phyloP scores from a whole-genome alignment of 2,113 vertebrate genomes.

The Scophthalmus maximus region DNA sequence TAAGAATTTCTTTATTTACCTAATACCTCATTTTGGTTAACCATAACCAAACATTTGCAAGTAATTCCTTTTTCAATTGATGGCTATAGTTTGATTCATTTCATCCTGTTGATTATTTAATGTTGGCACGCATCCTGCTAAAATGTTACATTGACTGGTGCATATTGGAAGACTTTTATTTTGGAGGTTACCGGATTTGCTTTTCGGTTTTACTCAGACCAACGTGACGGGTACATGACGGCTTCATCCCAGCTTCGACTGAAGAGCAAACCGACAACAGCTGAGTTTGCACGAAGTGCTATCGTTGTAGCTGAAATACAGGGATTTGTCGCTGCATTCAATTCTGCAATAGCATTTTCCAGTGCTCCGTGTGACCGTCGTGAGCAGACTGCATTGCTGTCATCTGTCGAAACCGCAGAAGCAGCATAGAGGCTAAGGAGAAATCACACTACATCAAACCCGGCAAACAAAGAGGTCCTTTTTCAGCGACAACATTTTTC shows the following conservation, averaged over 20 bases:
- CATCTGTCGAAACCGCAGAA: slow-evolving; percentile 33
- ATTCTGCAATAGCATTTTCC: slow-evolving; percentile 14
- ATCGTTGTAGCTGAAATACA: slow-evolving; percentile 41
- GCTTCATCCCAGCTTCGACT: slow-evolving; percentile 52
- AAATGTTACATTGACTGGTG: background rate
- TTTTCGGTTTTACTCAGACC: accelerated
- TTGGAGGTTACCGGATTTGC: slow-evolving; percentile 43
- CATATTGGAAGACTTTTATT: slow-evolving; percentile 39
- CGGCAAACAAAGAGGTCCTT: slow-evolving; percentile 83
- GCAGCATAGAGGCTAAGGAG: slow-evolving; percentile 29
- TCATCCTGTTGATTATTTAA: background rate
- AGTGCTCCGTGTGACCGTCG: slow-evolving; percentile 10
- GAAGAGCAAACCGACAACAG: slow-evolving; percentile 67
- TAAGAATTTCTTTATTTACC: background rate
- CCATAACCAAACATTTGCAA: too few species aligned
- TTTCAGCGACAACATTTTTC: slow-evolving; percentile 82
- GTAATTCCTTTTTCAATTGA: too few species aligned
- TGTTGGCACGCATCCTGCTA: background rate
- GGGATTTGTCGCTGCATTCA: slow-evolving; percentile 22
- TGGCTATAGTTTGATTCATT: background rate
- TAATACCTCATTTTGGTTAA: too few species aligned
- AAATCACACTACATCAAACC: slow-evolving; percentile 67
- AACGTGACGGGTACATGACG: slow-evolving; percentile 7
- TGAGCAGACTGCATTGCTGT: slow-evolving; percentile 23
- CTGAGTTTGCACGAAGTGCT: slow-evolving; percentile 67